These are phyloP conservation scores for Yoshiicerus persimilis DNA, from an alignment of 1,140 invertebrate species.

Conservation along the genomic window DNA sequence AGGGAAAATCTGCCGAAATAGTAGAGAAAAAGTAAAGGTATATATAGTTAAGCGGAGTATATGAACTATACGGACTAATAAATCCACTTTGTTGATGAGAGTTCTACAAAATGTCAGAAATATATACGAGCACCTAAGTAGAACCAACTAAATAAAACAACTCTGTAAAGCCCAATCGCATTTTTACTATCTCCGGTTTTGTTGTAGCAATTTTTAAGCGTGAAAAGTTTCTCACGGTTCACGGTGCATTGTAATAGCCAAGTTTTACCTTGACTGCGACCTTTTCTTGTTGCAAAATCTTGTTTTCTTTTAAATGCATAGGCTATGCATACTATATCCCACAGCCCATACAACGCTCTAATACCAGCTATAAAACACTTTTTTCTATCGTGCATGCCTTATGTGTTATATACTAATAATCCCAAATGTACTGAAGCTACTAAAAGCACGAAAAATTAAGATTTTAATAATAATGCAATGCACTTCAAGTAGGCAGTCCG, in stretches of 20 bases:
- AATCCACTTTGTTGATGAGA: neutral
- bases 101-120: neutral
- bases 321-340: neutral
- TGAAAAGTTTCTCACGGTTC: neutral
- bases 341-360: too few relatives aligned
- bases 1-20: neutral
- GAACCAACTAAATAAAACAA: neutral
- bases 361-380: too few relatives aligned
- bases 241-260: neutral
- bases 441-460: too few relatives aligned
- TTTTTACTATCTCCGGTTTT: neutral
- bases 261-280: conserved; percentile 4
- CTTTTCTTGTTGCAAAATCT: neutral
- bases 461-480: too few relatives aligned
- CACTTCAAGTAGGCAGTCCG: too few relatives aligned
- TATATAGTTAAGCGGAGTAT: neutral
- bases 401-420: too few relatives aligned
- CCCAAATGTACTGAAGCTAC: too few relatives aligned
- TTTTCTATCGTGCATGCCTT: too few relatives aligned
- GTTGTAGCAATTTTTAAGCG: neutral
- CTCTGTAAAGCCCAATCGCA: neutral
- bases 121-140: neutral
- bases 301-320: neutral
- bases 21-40: neutral
- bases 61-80: neutral